Conservation (phyloP, 2,888 invertebrate genomes). For the Lamellibrachia satsuma region DNA sequence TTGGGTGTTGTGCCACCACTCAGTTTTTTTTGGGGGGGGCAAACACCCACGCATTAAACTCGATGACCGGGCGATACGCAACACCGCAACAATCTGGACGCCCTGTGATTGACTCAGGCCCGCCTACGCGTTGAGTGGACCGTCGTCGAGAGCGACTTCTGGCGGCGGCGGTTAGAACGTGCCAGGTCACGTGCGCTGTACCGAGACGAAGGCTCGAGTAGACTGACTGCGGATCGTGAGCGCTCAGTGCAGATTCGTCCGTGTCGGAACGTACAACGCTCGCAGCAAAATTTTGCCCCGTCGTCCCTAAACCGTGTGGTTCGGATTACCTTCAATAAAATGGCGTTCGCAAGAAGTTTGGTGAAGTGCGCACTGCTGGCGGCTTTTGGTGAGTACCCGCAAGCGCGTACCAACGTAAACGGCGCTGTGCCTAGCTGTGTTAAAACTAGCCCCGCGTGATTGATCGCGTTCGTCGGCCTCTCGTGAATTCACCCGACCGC, state of each 20-base stretch:
- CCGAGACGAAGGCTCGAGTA: not conserved
- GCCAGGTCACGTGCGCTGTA: not conserved
- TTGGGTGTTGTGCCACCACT: not conserved
- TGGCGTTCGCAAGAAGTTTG: slow-evolving; percentile 13
- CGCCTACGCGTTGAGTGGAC: not conserved
- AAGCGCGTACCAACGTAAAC: not conserved
- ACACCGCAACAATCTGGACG: not conserved
- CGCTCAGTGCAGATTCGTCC: not conserved
- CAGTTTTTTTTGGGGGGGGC: not conserved
- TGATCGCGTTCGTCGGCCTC: not conserved
- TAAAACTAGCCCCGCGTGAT: not conserved
- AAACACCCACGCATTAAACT: not conserved
- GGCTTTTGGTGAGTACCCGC: slow-evolving; percentile 13
- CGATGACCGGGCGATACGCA: not conserved
- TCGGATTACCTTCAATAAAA: slow-evolving; percentile 12
- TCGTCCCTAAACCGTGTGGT: not conserved
- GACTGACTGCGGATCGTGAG: not conserved
- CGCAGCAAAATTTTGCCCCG: not conserved
- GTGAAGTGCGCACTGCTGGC: not conserved
- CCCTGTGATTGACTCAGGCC: not conserved
- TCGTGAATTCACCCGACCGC: not conserved
- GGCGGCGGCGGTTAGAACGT: not conserved
- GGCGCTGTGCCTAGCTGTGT: not conserved
- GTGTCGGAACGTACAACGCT: not conserved
- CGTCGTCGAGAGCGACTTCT: not conserved